phyloP scores from a whole-genome alignment of 2,797 vertebrate genomes.

The Okamejei kenojei region DNA sequence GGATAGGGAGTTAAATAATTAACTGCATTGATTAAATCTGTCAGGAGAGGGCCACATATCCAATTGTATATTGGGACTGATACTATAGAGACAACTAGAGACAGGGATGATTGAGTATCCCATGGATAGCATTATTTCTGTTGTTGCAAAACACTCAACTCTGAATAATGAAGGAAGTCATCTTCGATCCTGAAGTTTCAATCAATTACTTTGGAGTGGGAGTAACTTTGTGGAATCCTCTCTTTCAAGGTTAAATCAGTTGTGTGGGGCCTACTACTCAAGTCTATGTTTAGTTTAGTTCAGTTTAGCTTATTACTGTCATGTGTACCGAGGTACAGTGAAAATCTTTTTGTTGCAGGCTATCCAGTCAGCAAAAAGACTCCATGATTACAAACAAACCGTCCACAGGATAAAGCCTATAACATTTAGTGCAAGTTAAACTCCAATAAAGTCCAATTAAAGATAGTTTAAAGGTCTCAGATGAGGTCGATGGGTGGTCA shows the following conservation, averaged over 20 bases:
- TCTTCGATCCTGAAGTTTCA: neutral
- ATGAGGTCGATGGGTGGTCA: no score
- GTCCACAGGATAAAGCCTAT: no score
- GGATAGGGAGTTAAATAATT: neutral
- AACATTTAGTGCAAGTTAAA: no score
- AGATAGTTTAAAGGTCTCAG: no score
- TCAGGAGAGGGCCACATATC: conserved; percentile 9
- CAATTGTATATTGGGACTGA: neutral
- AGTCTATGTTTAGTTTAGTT: neutral
- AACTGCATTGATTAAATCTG: neutral
- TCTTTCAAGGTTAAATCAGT: neutral
- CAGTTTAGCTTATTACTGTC: neutral
- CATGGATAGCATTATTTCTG: neutral
- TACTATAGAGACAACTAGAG: neutral
- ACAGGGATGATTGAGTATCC: neutral
- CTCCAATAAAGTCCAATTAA: no score
- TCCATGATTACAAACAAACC: no score
- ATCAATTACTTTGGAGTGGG: neutral
- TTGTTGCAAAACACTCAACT: neutral
- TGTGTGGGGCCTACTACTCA: neutral
- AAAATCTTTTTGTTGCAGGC: no score
- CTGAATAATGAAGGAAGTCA: neutral
- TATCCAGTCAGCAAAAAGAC: no score
- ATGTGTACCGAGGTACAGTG: no score
- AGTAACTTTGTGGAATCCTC: neutral